Base-by-base conservation (phyloP, 2,797 vertebrate species). In the Lateolabrax maculatus region DNA sequence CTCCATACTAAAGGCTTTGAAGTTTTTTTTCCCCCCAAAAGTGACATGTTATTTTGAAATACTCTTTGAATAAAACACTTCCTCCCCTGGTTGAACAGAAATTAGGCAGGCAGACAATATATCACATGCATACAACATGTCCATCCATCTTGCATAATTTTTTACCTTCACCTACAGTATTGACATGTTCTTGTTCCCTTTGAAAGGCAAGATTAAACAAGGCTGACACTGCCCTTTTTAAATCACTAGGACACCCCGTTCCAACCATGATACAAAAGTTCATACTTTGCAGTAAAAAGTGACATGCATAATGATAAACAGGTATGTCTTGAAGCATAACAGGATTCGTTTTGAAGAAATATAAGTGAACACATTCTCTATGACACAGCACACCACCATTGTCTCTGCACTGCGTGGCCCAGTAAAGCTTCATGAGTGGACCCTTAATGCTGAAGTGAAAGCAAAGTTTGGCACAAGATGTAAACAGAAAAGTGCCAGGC, bases 221-320 rank as follows among this genome's bases (percentile, higher is more conserved):
- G 6, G 9, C 16, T 51, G 72, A 66, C 49, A 27, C 41, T 62
- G 80, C 78, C 78, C 66, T 65, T 83, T 84, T 49, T 15, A 44
- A 77, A 67, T 37, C 46, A 29, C 25, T n/a, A 4, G 6, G 6
- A 74, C 74, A 66, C 53, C 65, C 67, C 71, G 55, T 62, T 60
- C 41, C 51, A 67, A 56, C n/a, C 9, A 52, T 43, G 2, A 65
- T 61, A 63, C 23, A 71, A 75, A 58, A 61, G 5, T 23, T 18
- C 49, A 19, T 29, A 78, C 44, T 56, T 52, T 49, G n/a, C 1
- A 29, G 34, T 74, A 76, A 68, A 80, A 85, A 48, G 60, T 78
- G 77, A 25, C 89, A 91, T 90, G 87, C 85, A 89, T 80, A 71
- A 80, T 31, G 15, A 79, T 29, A 49, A 82, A 49, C 66, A 48